Base-by-base conservation (phyloP, 2,888 invertebrate genomes). In the Heteromyza rotundicornis region DNA sequence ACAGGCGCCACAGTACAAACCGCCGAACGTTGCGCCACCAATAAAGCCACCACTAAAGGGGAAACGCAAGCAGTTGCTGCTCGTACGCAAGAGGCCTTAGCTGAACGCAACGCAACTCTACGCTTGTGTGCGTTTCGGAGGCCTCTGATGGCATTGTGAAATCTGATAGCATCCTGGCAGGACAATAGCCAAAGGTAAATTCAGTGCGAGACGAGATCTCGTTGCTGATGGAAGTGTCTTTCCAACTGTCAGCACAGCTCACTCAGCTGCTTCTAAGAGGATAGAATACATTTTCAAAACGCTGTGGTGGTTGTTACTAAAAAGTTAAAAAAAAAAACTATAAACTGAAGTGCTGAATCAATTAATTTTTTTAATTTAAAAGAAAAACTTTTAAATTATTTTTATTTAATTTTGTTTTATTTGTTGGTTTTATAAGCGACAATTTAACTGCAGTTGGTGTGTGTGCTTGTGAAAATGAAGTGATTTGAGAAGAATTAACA, bases 191-290 rank as follows among this genome's bases (percentile, higher is more conserved):
- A 74, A 70, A 70, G 66, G 67, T 68, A 69, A 67, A 69, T 79
- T 83, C 81, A 83, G 83, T 83, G 80, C 83, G 83, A 83, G 82
- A 81, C 79, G 79, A 80, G 81, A 81, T 83, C 82, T 83, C 83
- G 81, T 82, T 76, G 82, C 81, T 81, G 82, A 77, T 82, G 81
- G 83, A 81, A 80, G 82, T 83, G 79, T 68, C 74, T 76, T 69
- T 64, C 67, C 70, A 54, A 72, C 71, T 64, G 62, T 66, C 70
- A 70, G 61, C 70, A 57, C 57, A 54, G 7, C 32, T 5, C 54
- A 22, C 59, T 36, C n/a, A n/a, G n/a, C n/a, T n/a, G n/a, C n/a
- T n/a, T n/a, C n/a, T n/a, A n/a, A n/a, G n/a, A n/a, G n/a, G n/a
- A n/a, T n/a, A n/a, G 12, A 20, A 49, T 49, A n/a, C 7, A 8